These are phyloP conservation scores for Antigone vipio DNA, from an alignment of 2,113 vertebrate genomes.

Conservation along the genomic window DNA sequence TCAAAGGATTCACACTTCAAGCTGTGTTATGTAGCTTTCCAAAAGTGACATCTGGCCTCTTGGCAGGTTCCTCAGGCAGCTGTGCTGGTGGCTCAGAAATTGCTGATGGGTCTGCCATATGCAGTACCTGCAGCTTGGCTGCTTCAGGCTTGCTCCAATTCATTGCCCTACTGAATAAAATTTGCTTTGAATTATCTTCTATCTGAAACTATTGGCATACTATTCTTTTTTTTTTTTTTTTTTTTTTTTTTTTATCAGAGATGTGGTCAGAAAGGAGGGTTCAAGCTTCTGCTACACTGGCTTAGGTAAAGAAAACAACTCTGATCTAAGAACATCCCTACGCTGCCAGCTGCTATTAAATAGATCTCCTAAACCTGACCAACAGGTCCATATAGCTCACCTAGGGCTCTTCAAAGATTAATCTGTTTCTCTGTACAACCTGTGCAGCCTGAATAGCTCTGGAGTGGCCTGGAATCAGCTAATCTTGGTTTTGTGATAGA, in stretches of 20 bases:
- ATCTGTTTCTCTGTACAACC: background rate
- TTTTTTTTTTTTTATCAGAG: background rate
- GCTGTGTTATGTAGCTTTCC: constrained; percentile 47
- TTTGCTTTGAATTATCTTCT: constrained; percentile 58
- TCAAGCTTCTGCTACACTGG: background rate
- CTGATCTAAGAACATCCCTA: background rate
- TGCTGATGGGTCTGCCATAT: constrained; percentile 17
- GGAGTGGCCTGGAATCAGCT: background rate
- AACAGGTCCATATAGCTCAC: background rate
- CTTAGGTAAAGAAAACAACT: background rate
- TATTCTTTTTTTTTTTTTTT: background rate
- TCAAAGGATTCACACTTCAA: constrained; percentile 47
- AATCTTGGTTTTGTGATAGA: background rate
- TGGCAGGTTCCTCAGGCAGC: constrained; percentile 58
- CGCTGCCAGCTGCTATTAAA: background rate
- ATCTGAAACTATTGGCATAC: constrained; percentile 14
- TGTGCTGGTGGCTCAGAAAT: constrained; percentile 35
- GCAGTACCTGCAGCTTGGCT: constrained; percentile 38
- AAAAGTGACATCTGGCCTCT: constrained; percentile 63
- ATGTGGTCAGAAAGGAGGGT: background rate
- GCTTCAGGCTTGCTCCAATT: constrained; percentile 35
- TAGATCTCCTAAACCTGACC: background rate
- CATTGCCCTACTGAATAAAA: constrained; percentile 43
- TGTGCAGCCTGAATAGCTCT: background rate
- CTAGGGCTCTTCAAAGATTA: background rate